phyloP scores from a whole-genome alignment of 2,888 invertebrate genomes.

The Smittia sp. region DNA sequence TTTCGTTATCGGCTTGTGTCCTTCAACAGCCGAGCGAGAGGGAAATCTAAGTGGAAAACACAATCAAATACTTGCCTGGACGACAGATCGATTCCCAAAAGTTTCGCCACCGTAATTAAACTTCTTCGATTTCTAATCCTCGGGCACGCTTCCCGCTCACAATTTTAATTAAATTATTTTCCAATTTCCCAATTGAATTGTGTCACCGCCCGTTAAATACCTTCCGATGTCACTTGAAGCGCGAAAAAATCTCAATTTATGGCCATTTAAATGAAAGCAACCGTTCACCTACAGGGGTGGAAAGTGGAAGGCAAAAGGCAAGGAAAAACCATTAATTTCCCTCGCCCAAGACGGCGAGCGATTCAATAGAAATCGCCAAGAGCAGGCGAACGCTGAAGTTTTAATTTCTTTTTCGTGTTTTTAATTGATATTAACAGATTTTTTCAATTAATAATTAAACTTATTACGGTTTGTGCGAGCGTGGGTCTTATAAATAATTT shows the following conservation, averaged over 20 bases:
- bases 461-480: constrained; percentile 32
- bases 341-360: not conserved
- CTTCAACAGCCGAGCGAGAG: not conserved
- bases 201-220: constrained; percentile 14
- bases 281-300: constrained; percentile 27
- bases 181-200: constrained; percentile 37
- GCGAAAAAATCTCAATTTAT: constrained; percentile 27
- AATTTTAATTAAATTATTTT: constrained; percentile 36
- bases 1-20: not conserved
- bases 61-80: not conserved
- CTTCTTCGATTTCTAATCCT: constrained; percentile 27
- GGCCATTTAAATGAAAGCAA: constrained; percentile 33
- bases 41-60: not conserved
- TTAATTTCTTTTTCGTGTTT: constrained; percentile 41
- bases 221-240: constrained; percentile 35
- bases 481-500: constrained; percentile 13
- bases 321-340: constrained; percentile 38
- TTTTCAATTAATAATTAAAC: constrained; percentile 41
- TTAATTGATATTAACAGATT: constrained; percentile 42
- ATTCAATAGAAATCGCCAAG: constrained; percentile 34
- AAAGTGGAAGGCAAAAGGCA: constrained; percentile 28
- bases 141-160: not conserved
- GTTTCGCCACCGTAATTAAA: constrained; percentile 26
- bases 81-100: not conserved
- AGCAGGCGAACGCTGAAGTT: constrained; percentile 33